Base-by-base conservation (phyloP, 1,140 invertebrate genomes). In the Dendroctonus valens region DNA sequence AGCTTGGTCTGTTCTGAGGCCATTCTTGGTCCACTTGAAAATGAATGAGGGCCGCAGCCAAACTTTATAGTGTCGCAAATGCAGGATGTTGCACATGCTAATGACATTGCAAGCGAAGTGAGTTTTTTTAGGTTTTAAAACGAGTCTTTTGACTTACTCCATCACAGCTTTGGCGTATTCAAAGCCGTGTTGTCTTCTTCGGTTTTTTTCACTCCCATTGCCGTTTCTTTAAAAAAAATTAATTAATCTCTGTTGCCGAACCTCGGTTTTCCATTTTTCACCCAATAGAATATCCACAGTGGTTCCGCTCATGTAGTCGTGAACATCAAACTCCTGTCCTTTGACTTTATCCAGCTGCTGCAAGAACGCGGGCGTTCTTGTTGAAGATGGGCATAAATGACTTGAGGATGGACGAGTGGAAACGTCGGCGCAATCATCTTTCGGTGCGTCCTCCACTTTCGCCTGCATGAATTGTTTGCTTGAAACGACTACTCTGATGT, bases 361-460 rank as follows among this genome's bases (percentile, higher is more conserved):
- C 0, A 92, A 96, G 81, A 48, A 85, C 83, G 38, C 80, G 78
- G 15, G 90, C 87, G 74, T 98, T 94, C 51, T 91, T 83, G 59
- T 95, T 95, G 77, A 98, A 97, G 0, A 93, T 82, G 0, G 87
- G 85, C 4, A 97, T 79, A 73, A 97, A 97, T 26, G 91, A 89
- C 75, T 96, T 92, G 3, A 98, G 79, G 49, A 97, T 92, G 67
- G 90, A 92, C 72, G 94, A 87, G 76, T 98, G 94, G 79, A 98
- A n/a, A 98, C 0, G 94, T 91, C 0, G 96, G 96, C 0, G 94
- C 95, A 51, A 98, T 89, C 73, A 97, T 85, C 80, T 95, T 96
- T 11, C 94, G 82, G n/a, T 92, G 80, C 0, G 76, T 72, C 51
- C 86, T 85, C 93, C 94, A 97, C 79, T 92, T 8, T 80, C 77